A percentile compares a stretch with the other conserved stretches of the same genome.
These are phyloP conservation scores for Amblyjoppa fuscipennis DNA, from an alignment of 2,888 invertebrate genomes.

Conservation along the genomic window DNA sequence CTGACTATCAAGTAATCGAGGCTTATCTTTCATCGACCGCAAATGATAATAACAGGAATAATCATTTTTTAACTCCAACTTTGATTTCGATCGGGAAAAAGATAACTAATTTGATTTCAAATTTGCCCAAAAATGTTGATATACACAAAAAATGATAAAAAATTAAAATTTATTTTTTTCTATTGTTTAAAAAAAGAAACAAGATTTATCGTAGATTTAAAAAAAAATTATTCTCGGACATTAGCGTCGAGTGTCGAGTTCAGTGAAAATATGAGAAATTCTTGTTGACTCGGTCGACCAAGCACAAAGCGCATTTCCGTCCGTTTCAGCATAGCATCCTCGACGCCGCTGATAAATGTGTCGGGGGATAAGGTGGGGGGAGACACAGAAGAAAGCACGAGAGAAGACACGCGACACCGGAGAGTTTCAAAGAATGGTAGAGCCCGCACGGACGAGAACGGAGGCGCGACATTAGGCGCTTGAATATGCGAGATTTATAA, in stretches of 20 bases:
- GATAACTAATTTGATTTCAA: background rate
- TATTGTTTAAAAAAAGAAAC: too few species aligned
- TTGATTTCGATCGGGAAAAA: background rate
- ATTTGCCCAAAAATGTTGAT: too few species aligned
- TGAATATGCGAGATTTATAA: conserved; percentile 65
- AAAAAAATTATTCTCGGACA: background rate
- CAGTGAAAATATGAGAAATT: conserved; percentile 32
- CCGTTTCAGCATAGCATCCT: conserved; percentile 33
- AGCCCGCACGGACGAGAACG: conserved; percentile 8
- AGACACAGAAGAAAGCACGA: conserved; percentile 30
- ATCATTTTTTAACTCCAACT: background rate
- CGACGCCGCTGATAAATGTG: conserved; percentile 62
- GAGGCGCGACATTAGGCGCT: conserved; percentile 52
- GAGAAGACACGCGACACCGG: conserved; percentile 36
- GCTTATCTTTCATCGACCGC: background rate
- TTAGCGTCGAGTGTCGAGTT: conserved; percentile 7
- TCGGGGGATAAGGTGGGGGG: background rate
- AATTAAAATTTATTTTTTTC: too few species aligned
- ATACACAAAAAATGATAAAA: too few species aligned
- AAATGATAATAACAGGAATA: background rate
- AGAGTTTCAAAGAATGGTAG: conserved; percentile 49
- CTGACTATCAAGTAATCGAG: background rate
- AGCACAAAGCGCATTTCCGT: conserved; percentile 56
- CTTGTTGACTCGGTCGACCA: conserved; percentile 18
- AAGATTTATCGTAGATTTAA: background rate